A percentile compares a stretch with the other conserved stretches of the same genome.
Conservation (phyloP, 2,888 invertebrate genomes). For the Pterostichus niger region DNA sequence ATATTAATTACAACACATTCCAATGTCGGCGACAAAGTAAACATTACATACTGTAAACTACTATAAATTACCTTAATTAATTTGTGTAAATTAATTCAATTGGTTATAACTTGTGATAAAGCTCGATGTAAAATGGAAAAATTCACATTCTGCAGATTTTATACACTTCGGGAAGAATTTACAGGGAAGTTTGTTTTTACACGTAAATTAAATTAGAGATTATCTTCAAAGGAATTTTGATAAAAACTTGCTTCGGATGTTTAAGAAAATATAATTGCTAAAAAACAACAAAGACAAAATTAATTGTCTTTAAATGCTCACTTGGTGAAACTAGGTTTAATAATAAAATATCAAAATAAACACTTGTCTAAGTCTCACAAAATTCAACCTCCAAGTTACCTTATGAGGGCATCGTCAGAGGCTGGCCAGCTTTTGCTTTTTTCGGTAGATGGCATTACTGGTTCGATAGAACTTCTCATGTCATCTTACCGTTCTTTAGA, state of each 20-base stretch:
- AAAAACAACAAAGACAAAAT: too few species aligned
- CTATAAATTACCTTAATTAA: slow-evolving; percentile 31
- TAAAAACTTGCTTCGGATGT: not conserved
- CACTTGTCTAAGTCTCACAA: too few species aligned
- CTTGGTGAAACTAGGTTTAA: too few species aligned
- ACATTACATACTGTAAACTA: slow-evolving; percentile 5
- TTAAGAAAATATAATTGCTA: not conserved
- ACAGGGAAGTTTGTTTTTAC: not conserved
- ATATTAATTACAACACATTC: slow-evolving; percentile 33
- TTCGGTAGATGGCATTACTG: too few species aligned
- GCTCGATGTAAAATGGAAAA: not conserved
- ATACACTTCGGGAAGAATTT: not conserved
- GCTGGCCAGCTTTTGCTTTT: too few species aligned
- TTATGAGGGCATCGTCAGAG: too few species aligned
- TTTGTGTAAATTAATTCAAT: slow-evolving; percentile 27
- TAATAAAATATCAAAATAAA: too few species aligned
- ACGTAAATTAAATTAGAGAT: slow-evolving; percentile 5
- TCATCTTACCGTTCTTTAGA: too few species aligned
- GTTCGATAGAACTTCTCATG: too few species aligned
- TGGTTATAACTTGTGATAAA: not conserved
- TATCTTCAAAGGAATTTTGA: not conserved
- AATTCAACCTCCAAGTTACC: too few species aligned
- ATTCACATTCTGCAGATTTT: not conserved
- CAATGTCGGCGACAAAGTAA: slow-evolving; percentile 19
- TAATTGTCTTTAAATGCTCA: too few species aligned